Evolutionary conservation across 2,888 invertebrate genomes (phyloP).

Genomic region (Electrophaes corylata): DNA sequence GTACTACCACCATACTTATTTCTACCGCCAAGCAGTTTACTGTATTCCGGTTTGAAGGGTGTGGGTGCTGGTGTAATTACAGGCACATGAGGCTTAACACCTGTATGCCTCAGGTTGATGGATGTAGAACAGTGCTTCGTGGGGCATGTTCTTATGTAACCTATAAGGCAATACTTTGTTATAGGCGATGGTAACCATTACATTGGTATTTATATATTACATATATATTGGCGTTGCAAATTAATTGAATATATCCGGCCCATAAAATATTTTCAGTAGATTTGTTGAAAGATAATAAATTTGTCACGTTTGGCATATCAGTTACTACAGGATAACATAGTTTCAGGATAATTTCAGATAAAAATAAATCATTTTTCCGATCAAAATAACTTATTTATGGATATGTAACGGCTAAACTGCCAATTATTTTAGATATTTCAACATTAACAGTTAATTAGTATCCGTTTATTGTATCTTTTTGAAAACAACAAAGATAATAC

Average conservation of each 20-base stretch:
- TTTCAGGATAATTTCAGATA: constrained; percentile 4
- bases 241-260: neutral
- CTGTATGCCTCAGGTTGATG: too few species aligned
- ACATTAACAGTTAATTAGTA: neutral
- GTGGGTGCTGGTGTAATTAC: too few species aligned
- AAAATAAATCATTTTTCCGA: neutral
- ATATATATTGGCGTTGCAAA: too few species aligned
- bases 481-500: constrained; percentile 5
- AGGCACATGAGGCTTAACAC: too few species aligned
- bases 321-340: neutral
- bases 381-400: neutral
- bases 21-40: too few species aligned
- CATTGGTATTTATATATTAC: too few species aligned
- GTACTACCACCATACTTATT: too few species aligned
- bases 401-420: constrained; percentile 1
- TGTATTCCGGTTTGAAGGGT: too few species aligned
- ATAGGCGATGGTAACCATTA: too few species aligned
- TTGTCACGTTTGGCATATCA: neutral
- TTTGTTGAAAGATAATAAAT: neutral
- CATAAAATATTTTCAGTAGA: neutral
- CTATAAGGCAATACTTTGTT: too few species aligned
- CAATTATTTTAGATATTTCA: constrained; percentile 8
- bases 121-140: too few species aligned
- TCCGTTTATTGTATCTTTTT: neutral
- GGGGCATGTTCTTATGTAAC: too few species aligned